Percentiles rank a stretch among this genome's conserved stretches.
phyloP scores from a whole-genome alignment of 1,140 invertebrate species.

The Ceratosolen solmsi region DNA sequence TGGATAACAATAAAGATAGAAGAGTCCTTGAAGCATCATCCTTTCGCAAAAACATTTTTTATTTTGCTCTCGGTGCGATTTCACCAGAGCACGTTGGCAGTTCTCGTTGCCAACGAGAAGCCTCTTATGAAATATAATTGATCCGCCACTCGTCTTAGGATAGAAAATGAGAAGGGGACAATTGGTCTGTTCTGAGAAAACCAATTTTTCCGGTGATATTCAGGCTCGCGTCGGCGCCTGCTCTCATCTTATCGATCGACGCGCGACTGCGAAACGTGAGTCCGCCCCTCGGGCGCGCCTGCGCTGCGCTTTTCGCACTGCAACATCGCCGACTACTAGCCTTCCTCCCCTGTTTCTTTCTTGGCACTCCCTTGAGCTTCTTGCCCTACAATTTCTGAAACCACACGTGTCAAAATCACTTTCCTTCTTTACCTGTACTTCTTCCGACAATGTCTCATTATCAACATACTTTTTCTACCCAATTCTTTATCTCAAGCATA shows the following conservation, averaged over 20 bases:
- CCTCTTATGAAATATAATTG: constrained; percentile 1
- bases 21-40: neutral
- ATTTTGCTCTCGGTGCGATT: neutral
- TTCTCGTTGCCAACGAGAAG: neutral
- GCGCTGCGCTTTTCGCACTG: constrained; percentile 46
- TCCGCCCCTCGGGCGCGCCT: constrained; percentile 20
- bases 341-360: neutral
- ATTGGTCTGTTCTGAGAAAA: neutral
- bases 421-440: neutral
- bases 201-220: neutral
- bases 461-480: too few relatives aligned
- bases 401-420: neutral
- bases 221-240: neutral
- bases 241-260: neutral
- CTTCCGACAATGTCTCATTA: constrained; percentile 18
- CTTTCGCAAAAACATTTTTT: neutral
- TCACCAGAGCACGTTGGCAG: neutral
- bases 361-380: neutral
- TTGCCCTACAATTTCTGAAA: neutral
- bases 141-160: neutral
- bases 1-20: neutral
- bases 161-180: neutral
- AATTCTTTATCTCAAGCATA: too few relatives aligned
- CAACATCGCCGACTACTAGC: neutral
- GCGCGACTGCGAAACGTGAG: constrained; percentile 17